A percentile compares a stretch with the other conserved stretches of the same genome.
Evolutionary conservation across 2,797 vertebrate genomes (phyloP).

Genomic region (Trachops cirrhosus): DNA sequence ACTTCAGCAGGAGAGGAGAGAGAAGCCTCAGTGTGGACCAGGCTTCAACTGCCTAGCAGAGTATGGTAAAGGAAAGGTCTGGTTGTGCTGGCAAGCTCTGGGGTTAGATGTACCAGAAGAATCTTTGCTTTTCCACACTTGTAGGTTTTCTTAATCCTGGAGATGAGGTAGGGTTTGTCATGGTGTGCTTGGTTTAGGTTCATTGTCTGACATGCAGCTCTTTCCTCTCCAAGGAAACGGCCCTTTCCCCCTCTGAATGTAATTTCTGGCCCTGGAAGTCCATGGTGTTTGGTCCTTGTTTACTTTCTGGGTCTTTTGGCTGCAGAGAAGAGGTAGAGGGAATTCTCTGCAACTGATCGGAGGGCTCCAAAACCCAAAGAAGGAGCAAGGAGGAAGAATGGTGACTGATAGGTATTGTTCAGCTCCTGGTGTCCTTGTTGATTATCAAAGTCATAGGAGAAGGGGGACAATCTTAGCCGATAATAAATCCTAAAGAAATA

Average conservation of each 20-base stretch:
- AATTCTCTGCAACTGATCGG: background rate
- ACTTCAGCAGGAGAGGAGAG: background rate
- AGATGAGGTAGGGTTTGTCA: background rate
- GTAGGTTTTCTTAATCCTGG: background rate
- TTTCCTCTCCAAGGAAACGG: background rate
- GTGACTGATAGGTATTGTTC: background rate
- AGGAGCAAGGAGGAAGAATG: background rate
- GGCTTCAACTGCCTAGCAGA: background rate
- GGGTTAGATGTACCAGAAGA: background rate
- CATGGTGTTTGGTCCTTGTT: background rate
- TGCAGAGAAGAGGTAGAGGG: background rate
- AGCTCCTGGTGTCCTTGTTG: background rate
- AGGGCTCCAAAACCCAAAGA: background rate
- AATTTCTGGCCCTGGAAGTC: background rate
- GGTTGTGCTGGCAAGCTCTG: background rate
- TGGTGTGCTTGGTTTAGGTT: background rate
- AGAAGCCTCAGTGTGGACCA: background rate
- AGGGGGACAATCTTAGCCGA: background rate
- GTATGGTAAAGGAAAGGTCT: background rate
- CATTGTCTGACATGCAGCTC: background rate
- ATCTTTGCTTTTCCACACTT: background rate
- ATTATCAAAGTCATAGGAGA: background rate
- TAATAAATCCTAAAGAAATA: background rate
- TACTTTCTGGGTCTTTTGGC: background rate
- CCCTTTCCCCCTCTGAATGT: background rate